These are phyloP conservation scores for Eulithis prunata DNA, from an alignment of 2,888 invertebrate species.

Conservation along the genomic window DNA sequence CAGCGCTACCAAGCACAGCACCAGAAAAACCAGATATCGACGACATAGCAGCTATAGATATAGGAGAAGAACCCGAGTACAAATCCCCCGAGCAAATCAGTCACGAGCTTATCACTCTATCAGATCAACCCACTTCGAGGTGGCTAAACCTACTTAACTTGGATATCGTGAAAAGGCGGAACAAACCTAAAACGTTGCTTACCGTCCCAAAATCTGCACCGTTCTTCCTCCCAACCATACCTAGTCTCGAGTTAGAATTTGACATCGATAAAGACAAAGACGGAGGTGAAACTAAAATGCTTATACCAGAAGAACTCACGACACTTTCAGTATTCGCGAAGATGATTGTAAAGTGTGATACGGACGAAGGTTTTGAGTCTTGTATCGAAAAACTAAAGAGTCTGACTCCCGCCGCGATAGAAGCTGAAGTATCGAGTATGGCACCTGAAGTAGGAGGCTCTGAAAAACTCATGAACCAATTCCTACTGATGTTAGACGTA, in stretches of 20 bases:
- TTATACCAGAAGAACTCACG: slow-evolving; percentile 84
- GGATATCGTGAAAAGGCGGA: slow-evolving; percentile 93
- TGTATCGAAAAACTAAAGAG: slow-evolving; percentile 86
- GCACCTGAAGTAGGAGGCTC: slow-evolving; percentile 90
- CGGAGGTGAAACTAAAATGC: slow-evolving; percentile 76
- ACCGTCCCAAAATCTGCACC: slow-evolving; percentile 95
- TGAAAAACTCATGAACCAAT: slow-evolving; percentile 88
- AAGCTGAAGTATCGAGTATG: slow-evolving; percentile 93
- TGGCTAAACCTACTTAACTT: slow-evolving; percentile 96
- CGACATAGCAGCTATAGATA: slow-evolving; percentile 69
- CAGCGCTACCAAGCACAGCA: slow-evolving; percentile 59
- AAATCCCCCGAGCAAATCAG: slow-evolving; percentile 91
- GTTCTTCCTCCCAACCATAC: slow-evolving; percentile 97
- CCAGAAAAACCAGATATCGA: slow-evolving; percentile 79
- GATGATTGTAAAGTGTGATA: slow-evolving; percentile 80
- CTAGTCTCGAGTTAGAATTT: slow-evolving; percentile 92
- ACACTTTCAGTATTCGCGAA: slow-evolving; percentile 89
- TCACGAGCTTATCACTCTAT: slow-evolving; percentile 92
- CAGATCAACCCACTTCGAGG: slow-evolving; percentile 92
- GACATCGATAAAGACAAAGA: slow-evolving; percentile 84
- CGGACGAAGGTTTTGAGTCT: slow-evolving; percentile 78
- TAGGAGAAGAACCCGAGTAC: slow-evolving; percentile 84
- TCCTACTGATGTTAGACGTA: slow-evolving; percentile 88
- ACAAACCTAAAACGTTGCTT: slow-evolving; percentile 94
- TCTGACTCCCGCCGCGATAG: slow-evolving; percentile 92